A percentile compares a stretch with the other conserved stretches of the same genome.
Conservation (phyloP, 1,140 invertebrate species). For the Drosophila serrata region DNA sequence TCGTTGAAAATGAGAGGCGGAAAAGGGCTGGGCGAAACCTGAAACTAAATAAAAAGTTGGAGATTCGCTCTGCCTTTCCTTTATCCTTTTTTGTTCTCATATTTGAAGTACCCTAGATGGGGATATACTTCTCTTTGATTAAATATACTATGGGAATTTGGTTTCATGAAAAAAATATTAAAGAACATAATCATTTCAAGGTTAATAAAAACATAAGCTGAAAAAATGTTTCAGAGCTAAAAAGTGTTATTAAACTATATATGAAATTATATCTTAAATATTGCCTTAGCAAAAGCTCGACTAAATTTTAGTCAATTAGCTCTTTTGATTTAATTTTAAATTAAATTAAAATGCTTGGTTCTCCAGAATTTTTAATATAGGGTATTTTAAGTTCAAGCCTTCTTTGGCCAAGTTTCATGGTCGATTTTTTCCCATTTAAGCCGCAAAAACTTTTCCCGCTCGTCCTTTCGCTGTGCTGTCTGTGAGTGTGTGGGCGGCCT, state of each 20-base stretch:
- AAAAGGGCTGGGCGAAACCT: conserved; percentile 32
- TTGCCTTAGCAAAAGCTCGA: no score
- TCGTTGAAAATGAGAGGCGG: conserved; percentile 49
- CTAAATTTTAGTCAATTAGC: neutral
- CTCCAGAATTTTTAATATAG: neutral
- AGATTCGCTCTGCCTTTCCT: conserved; percentile 2
- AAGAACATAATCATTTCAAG: no score
- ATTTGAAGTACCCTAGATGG: neutral
- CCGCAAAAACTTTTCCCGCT: conserved; percentile 48
- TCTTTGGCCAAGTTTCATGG: neutral
- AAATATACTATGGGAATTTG: neutral
- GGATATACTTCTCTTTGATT: neutral
- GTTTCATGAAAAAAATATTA: neutral
- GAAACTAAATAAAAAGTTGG: conserved; percentile 50
- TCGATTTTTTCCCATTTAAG: conserved; percentile 45
- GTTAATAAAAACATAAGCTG: no score
- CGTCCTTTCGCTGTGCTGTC: conserved; percentile 26
- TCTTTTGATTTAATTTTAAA: neutral
- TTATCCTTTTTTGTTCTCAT: neutral
- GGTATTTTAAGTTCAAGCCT: conserved; percentile 1
- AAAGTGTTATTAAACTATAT: neutral
- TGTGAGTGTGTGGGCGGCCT: conserved; percentile 21
- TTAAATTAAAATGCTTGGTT: neutral
- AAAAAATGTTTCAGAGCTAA: no score
- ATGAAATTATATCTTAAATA: neutral